Conservation (phyloP, 2,113 vertebrate species). For the Pterophyllum scalare region DNA sequence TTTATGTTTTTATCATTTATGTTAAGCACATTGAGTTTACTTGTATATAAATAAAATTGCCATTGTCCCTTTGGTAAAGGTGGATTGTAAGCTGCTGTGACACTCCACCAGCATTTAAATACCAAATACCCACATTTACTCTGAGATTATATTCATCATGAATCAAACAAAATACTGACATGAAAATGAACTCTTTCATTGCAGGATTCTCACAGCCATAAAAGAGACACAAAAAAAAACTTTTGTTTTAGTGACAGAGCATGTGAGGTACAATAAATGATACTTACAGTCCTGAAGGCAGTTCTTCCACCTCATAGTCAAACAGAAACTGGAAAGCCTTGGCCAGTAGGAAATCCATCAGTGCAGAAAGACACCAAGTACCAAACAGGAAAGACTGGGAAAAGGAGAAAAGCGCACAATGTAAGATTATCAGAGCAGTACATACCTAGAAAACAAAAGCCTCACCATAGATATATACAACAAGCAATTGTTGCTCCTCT, state of each 20-base stretch:
- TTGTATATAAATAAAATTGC: neutral
- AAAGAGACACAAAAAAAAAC: neutral
- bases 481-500: neutral
- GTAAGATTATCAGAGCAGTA: neutral
- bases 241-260: neutral
- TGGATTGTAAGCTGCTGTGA: neutral
- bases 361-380: slow-evolving; percentile 78
- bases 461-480: neutral
- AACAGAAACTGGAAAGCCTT: slow-evolving; percentile 71
- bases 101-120: slow-evolving; percentile 4
- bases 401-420: neutral
- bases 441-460: neutral
- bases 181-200: neutral
- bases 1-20: neutral
- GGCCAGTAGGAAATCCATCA: slow-evolving; percentile 75
- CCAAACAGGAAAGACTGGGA: slow-evolving; percentile 81
- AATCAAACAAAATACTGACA: neutral
- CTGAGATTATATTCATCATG: too few species aligned
- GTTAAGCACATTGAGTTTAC: neutral
- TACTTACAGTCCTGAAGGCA: slow-evolving; percentile 83
- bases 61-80: neutral
- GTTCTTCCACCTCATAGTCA: slow-evolving; percentile 78
- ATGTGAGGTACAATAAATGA: neutral
- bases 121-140: neutral
- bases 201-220: neutral